These are phyloP conservation scores for Arge pagana DNA, from an alignment of 2,888 invertebrate species.

Conservation along the genomic window DNA sequence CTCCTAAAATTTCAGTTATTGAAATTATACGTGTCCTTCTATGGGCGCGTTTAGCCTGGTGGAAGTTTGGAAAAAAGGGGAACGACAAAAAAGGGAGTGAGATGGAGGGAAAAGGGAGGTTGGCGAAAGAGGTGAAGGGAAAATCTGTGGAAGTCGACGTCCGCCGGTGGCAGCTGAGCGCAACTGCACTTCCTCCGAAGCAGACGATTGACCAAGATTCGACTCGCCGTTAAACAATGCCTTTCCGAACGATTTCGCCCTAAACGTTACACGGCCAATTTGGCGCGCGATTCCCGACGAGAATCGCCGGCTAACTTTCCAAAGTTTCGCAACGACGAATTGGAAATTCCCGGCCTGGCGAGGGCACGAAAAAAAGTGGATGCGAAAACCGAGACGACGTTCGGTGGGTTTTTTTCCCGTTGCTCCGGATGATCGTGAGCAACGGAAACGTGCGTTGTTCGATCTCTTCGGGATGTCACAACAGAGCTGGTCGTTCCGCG, in stretches of 20 bases:
- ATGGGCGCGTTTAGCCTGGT: too few species aligned
- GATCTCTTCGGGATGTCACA: too few species aligned
- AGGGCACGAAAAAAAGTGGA: slow-evolving; percentile 5
- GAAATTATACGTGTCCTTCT: slow-evolving; percentile 15
- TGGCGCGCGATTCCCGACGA: slow-evolving; percentile 56
- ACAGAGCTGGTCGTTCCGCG: background rate
- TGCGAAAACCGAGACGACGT: slow-evolving; percentile 1
- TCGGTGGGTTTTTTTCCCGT: background rate
- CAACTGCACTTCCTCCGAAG: slow-evolving; percentile 17
- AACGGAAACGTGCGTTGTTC: slow-evolving; percentile 13
- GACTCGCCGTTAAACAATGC: slow-evolving; percentile 53
- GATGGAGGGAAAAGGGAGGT: too few species aligned
- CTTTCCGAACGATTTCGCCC: slow-evolving; percentile 54
- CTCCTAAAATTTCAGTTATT: too few species aligned
- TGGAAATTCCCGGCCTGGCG: background rate
- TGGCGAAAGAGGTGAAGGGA: too few species aligned
- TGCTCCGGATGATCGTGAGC: background rate
- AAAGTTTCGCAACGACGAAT: background rate
- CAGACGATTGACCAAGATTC: slow-evolving; percentile 50
- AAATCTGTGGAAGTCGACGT: too few species aligned
- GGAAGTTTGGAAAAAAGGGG: too few species aligned
- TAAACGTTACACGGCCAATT: slow-evolving; percentile 52
- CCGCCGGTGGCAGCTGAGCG: slow-evolving; percentile 3
- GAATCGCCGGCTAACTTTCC: slow-evolving; percentile 52
- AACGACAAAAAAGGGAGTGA: too few species aligned